A percentile compares a stretch with the other conserved stretches of the same genome.
phyloP scores from a whole-genome alignment of 2,888 invertebrate genomes.

The Spatulosminthurus flaviceps region DNA sequence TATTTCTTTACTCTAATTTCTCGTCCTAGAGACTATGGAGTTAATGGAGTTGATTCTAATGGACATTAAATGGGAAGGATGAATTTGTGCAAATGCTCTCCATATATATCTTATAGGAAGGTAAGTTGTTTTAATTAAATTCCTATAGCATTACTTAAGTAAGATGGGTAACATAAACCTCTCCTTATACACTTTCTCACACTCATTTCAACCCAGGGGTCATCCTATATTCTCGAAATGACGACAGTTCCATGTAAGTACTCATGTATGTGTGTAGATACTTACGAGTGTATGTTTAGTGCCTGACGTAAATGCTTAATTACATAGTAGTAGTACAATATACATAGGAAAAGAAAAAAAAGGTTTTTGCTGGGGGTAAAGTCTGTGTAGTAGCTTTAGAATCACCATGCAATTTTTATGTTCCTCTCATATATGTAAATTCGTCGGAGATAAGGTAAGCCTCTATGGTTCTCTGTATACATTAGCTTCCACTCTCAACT shows the following conservation, averaged over 20 bases:
- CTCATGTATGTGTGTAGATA: too few relatives aligned
- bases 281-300: too few relatives aligned
- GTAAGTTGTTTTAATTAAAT: not conserved
- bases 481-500: not conserved
- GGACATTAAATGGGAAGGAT: not conserved
- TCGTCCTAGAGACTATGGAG: not conserved
- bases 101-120: not conserved
- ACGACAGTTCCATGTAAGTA: too few relatives aligned
- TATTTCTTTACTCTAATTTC: not conserved
- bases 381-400: too few relatives aligned
- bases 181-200: not conserved
- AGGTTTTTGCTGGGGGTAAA: too few relatives aligned
- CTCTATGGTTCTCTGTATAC: not conserved
- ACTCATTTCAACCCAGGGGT: not conserved
- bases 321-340: too few relatives aligned
- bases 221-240: too few relatives aligned
- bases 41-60: conserved; percentile 10
- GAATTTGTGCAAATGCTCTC: not conserved
- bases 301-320: too few relatives aligned
- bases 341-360: too few relatives aligned
- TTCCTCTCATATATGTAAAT: not conserved
- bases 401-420: conserved; percentile 8
- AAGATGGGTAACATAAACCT: not conserved
- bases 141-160: too few relatives aligned
- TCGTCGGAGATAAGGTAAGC: not conserved